These are phyloP conservation scores for Antitype chi DNA, from an alignment of 2,888 invertebrate species.

Conservation along the genomic window DNA sequence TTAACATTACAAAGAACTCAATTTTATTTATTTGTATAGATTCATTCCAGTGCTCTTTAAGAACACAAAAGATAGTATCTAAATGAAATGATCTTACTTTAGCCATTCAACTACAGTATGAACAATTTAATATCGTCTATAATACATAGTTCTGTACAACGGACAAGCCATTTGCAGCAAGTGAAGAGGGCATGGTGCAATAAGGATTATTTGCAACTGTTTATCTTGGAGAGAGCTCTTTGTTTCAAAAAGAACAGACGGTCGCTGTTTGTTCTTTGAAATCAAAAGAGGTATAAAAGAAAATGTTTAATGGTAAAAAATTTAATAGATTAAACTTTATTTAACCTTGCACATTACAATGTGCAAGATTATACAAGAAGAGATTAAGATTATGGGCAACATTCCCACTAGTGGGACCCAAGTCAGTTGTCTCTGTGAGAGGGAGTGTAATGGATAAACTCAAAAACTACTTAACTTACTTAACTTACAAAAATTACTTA, in stretches of 20 bases:
- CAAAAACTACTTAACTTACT: too few relatives aligned
- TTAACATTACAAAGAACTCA: too few relatives aligned
- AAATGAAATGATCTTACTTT: slow-evolving; percentile 31
- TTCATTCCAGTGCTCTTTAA: too few relatives aligned
- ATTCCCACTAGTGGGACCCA: too few relatives aligned
- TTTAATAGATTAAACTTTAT: neutral
- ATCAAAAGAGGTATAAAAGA: slow-evolving; percentile 4
- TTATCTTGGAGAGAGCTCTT: slow-evolving; percentile 32
- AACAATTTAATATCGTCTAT: slow-evolving; percentile 69
- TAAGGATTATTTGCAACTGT: slow-evolving; percentile 41
- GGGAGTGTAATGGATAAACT: too few relatives aligned
- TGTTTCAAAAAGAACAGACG: neutral
- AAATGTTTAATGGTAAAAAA: neutral
- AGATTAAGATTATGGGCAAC: too few relatives aligned
- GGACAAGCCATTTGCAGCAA: slow-evolving; percentile 65
- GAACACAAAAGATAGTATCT: neutral
- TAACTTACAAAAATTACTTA: too few relatives aligned
- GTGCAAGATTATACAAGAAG: too few relatives aligned
- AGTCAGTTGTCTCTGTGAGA: too few relatives aligned
- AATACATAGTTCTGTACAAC: slow-evolving; percentile 58
- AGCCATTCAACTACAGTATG: slow-evolving; percentile 34
- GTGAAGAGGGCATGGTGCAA: slow-evolving; percentile 51
- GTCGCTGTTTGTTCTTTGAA: slow-evolving; percentile 10
- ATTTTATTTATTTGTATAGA: too few relatives aligned
- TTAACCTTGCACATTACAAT: neutral